Evolutionary conservation across 2,888 invertebrate species (phyloP), one percentile per base, ranked within the genome.

Genomic region (Sarcophaga variegata): DNA sequence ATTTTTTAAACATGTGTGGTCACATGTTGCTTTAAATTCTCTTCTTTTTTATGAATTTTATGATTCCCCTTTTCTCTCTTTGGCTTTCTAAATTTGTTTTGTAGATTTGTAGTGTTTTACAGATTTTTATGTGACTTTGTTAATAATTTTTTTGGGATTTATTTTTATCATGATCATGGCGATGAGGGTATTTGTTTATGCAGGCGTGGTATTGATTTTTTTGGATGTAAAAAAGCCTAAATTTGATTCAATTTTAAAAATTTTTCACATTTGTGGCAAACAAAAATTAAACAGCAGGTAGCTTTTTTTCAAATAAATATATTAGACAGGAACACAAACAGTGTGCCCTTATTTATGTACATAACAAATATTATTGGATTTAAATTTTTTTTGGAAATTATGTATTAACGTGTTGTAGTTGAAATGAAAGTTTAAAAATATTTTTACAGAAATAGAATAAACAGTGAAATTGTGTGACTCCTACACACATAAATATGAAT

Each of bases 1-100:
- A 72, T 66, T 81, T 79, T 87, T 76, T 49, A 84, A 54, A 87
- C 87, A 84, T 87, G 87, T 87, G 84, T 72, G 87, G 87, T 87
- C 87, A 87, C 84, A 87, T 87, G 84, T 87, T 87, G 87, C 78
- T 87, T 69, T 22, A 64, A 80, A 76, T 45, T 45, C 37, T 49
- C 12, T 49, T 14, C 4, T 1, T 14, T 77, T 78, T 60, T 86
- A 60, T 78, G 47, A 54, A 54, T 54, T 54, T 54, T 14, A 54
- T 54, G 14, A 54, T 14, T 10, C 8, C 37, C 6, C 37, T 49
- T 12, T 49, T 49, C 49, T 14, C 49, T 14, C 4, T 54, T 17
- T 54, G 17, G 4, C 0, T 54, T 54, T 14, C 54, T 17, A 4
- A 4, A 12, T 54, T 54, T 12, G 14, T 54, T 54, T 14, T 54